A percentile compares a stretch with the other conserved stretches of the same genome.
Evolutionary conservation across 2,888 invertebrate species (phyloP).

Genomic region (Mesochorus sp.): DNA sequence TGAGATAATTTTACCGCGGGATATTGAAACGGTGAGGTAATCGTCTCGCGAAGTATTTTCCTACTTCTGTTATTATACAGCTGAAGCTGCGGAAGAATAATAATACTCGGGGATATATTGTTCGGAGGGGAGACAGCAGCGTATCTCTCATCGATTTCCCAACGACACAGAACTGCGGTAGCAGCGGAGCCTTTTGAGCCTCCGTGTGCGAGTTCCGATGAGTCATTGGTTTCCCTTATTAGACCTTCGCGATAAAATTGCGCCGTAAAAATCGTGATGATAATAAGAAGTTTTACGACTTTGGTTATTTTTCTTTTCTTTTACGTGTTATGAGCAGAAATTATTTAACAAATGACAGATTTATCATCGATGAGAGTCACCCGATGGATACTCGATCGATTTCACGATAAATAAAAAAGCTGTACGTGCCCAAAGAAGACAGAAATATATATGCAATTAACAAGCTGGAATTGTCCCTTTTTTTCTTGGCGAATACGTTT

Average conservation of each 20-base stretch:
- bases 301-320: too few relatives aligned
- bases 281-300: too few relatives aligned
- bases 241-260: neutral
- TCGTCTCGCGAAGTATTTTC: neutral
- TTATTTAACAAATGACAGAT: too few relatives aligned
- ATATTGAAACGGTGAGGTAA: neutral
- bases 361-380: too few relatives aligned
- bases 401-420: too few relatives aligned
- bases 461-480: too few relatives aligned
- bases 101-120: neutral
- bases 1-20: constrained; percentile 32
- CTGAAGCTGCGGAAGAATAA: neutral
- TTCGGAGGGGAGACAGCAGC: neutral
- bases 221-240: constrained; percentile 32
- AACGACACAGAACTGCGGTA: constrained; percentile 41
- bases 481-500: too few relatives aligned
- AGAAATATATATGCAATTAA: too few relatives aligned
- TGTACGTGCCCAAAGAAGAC: too few relatives aligned
- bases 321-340: too few relatives aligned
- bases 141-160: constrained; percentile 51
- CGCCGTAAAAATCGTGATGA: constrained; percentile 8
- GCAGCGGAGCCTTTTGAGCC: constrained; percentile 3
- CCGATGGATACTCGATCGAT: too few relatives aligned
- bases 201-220: constrained; percentile 11
- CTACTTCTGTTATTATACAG: neutral